phyloP scores from a whole-genome alignment of 1,140 invertebrate genomes.

The Dolichoris vasculosae region DNA sequence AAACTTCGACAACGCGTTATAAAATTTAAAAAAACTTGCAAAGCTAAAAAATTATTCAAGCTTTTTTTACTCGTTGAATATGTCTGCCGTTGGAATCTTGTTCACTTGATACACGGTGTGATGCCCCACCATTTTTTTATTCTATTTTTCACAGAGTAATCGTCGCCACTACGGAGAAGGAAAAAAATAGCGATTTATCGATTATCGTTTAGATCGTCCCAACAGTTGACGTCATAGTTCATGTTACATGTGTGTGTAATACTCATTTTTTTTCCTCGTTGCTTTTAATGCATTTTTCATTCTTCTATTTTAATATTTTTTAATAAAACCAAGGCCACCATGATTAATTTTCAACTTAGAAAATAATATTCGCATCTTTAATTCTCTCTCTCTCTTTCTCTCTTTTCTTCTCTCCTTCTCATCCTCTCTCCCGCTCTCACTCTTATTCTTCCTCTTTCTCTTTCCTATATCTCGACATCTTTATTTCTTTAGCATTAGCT shows the following conservation, averaged over 20 bases:
- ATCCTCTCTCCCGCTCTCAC: background rate
- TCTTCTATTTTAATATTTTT: background rate
- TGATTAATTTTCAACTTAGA: background rate
- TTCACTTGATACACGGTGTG: slow-evolving; percentile 14
- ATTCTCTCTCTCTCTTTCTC: background rate
- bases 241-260: background rate
- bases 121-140: slow-evolving; percentile 8
- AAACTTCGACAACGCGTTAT: background rate
- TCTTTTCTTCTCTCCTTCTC: background rate
- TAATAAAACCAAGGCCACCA: background rate
- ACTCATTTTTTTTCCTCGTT: background rate
- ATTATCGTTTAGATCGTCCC: slow-evolving; percentile 31
- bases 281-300: background rate
- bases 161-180: background rate
- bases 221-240: background rate
- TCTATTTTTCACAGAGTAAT: slow-evolving; percentile 17
- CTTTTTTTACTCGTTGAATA: slow-evolving; percentile 44
- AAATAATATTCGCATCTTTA: background rate
- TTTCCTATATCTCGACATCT: background rate
- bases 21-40: slow-evolving; percentile 1
- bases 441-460: background rate
- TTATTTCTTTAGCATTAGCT: slow-evolving; percentile 4
- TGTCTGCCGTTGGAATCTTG: background rate
- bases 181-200: slow-evolving; percentile 28
- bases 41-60: slow-evolving; percentile 31